These are phyloP conservation scores for Arctocebus calabarensis DNA, from an alignment of 2,797 vertebrate species.

Conservation along the genomic window DNA sequence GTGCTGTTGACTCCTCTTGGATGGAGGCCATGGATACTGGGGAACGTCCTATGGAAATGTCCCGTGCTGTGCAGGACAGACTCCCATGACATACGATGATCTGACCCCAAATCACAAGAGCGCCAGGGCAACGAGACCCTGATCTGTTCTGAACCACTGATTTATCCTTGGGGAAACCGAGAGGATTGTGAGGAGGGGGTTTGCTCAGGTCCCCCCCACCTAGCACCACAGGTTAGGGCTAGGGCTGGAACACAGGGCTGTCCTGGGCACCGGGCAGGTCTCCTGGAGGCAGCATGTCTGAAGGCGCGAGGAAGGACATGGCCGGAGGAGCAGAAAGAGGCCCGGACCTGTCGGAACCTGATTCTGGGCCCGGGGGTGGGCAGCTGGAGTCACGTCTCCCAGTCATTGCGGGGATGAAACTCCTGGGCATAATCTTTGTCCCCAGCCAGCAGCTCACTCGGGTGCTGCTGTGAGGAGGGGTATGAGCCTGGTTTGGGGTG, in stretches of 20 bases:
- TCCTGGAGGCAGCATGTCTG: neutral
- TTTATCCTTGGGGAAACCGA: neutral
- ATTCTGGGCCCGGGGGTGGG: accelerated
- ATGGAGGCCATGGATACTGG: neutral
- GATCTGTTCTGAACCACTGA: no score
- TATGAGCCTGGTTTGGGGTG: neutral
- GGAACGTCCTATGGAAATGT: accelerated
- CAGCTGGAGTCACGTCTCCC: neutral
- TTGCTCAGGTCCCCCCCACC: neutral
- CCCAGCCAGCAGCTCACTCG: neutral
- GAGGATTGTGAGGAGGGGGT: neutral
- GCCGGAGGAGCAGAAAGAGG: neutral
- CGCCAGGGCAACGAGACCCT: neutral
- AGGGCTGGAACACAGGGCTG: neutral
- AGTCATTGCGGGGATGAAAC: neutral
- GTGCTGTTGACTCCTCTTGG: neutral
- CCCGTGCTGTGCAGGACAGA: accelerated
- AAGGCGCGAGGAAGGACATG: neutral
- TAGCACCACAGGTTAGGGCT: neutral
- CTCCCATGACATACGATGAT: accelerated
- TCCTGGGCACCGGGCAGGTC: accelerated
- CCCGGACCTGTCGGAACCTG: neutral
- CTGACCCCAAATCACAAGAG: accelerated
- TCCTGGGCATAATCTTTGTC: neutral
- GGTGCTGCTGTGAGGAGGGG: accelerated